Evolutionary conservation across 1,140 invertebrate genomes (phyloP).

Genomic region (Saccostrea glomerata): DNA sequence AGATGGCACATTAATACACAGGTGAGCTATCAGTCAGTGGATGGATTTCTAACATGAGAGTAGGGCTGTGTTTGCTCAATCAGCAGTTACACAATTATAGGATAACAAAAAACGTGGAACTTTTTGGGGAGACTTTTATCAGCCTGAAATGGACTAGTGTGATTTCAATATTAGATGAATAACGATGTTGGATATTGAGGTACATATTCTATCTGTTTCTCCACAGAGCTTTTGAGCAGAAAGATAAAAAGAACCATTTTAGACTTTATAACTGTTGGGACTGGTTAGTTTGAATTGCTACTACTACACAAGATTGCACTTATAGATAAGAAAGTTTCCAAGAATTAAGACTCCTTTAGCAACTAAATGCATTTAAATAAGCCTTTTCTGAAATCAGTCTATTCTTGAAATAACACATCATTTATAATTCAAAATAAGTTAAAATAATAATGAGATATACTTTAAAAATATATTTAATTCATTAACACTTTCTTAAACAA

Average conservation of each 20-base stretch:
- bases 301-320: too few relatives aligned
- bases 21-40: constrained; percentile 14
- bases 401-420: too few relatives aligned
- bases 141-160: neutral
- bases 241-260: neutral
- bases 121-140: neutral
- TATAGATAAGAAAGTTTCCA: too few relatives aligned
- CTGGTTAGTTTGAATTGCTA: too few relatives aligned
- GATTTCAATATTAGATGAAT: neutral
- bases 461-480: neutral
- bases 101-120: neutral
- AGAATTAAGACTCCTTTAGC: too few relatives aligned
- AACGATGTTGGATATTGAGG: constrained; percentile 17
- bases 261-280: too few relatives aligned
- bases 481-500: neutral
- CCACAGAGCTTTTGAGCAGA: neutral
- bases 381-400: too few relatives aligned
- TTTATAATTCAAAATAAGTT: too few relatives aligned
- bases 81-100: neutral
- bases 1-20: constrained; percentile 36
- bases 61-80: neutral
- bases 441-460: too few relatives aligned
- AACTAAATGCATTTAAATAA: too few relatives aligned
- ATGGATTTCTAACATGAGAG: neutral
- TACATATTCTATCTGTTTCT: neutral